Conservation (phyloP, 2,888 invertebrate genomes). For the Cephus rjabovi region DNA sequence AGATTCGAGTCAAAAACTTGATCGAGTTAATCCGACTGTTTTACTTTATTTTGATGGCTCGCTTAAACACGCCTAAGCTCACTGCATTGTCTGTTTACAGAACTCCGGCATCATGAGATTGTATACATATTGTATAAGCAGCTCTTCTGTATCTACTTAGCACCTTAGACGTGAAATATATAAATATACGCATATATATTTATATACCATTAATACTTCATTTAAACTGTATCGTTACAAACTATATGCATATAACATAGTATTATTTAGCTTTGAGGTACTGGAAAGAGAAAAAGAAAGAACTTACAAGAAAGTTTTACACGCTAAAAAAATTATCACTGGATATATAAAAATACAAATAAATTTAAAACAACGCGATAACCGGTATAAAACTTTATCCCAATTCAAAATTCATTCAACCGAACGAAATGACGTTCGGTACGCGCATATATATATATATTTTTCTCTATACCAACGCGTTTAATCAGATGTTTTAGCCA, state of each 20-base stretch:
- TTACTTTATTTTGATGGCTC: not conserved
- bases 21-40: not conserved
- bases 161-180: slow-evolving; percentile 21
- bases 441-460: not conserved
- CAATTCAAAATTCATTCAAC: slow-evolving; percentile 7
- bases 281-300: slow-evolving; percentile 8
- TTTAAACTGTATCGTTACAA: not conserved
- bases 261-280: slow-evolving; percentile 28
- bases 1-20: not conserved
- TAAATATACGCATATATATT: slow-evolving; percentile 30
- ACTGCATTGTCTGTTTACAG: not conserved
- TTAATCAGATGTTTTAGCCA: slow-evolving; percentile 4
- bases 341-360: slow-evolving; percentile 47
- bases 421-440: not conserved
- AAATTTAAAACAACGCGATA: slow-evolving; percentile 17
- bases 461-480: not conserved
- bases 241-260: slow-evolving; percentile 24
- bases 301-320: not conserved
- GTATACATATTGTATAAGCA: not conserved
- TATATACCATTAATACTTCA: slow-evolving; percentile 32
- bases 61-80: not conserved
- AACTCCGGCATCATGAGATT: not conserved
- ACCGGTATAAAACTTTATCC: slow-evolving; percentile 8
- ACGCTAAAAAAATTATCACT: slow-evolving; percentile 28
- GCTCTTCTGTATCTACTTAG: slow-evolving; percentile 16